Conservation (phyloP, 2,797 vertebrate species). For the Scolopax bukidnonensis region DNA sequence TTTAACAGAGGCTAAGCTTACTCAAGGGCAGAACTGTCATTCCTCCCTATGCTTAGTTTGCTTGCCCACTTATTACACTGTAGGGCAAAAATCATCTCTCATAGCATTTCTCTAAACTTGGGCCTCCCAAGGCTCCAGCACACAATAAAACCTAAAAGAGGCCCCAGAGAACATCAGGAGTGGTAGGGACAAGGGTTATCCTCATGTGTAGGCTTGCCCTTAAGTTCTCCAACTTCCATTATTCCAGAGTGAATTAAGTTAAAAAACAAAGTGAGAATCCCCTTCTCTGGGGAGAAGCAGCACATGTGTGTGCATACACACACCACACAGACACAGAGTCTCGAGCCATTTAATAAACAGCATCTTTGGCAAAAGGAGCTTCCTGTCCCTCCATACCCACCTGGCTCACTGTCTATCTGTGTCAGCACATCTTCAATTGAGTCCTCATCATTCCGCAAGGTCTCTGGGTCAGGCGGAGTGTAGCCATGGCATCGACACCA, state of each 20-base stretch:
- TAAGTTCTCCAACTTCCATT: background rate
- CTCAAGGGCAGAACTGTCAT: background rate
- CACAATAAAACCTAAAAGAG: background rate
- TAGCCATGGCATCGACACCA: slow-evolving; percentile 96
- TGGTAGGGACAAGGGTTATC: background rate
- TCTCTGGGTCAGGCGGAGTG: slow-evolving; percentile 91
- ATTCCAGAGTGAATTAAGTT: background rate
- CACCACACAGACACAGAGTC: background rate
- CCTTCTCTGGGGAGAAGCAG: background rate
- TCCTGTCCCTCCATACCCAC: slow-evolving; percentile 65
- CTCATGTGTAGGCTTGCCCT: background rate
- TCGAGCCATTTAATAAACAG: background rate
- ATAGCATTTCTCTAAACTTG: background rate
- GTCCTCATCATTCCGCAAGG: slow-evolving; percentile 83
- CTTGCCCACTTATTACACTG: background rate
- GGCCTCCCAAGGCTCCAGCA: background rate
- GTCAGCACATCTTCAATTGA: slow-evolving; percentile 96
- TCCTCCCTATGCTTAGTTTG: background rate
- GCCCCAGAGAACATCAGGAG: background rate
- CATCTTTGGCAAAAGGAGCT: background rate
- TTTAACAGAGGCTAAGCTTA: background rate
- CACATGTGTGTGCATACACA: rapidly evolving
- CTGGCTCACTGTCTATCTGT: slow-evolving; percentile 95
- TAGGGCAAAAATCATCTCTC: background rate
- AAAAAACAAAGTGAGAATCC: background rate